phyloP scores from a whole-genome alignment of 1,140 invertebrate genomes.

The Bombus superbus region DNA sequence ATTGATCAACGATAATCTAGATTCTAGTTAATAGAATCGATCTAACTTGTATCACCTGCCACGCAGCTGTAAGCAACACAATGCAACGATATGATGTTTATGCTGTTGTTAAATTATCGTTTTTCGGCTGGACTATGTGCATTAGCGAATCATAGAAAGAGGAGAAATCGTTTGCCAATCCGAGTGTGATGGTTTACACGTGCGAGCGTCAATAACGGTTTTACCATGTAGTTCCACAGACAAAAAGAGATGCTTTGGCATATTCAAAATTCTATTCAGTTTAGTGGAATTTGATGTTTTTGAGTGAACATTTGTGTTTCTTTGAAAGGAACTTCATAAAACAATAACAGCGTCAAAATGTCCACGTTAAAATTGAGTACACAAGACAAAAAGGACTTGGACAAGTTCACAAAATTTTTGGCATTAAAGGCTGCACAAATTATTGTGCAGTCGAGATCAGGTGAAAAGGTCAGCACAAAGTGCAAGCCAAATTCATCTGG shows the following conservation, averaged over 20 bases:
- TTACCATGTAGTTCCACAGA: constrained; percentile 24
- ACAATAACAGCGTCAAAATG: constrained; percentile 61
- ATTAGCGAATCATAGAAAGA: constrained; percentile 17
- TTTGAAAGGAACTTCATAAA: not conserved
- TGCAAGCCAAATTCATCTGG: constrained; percentile 88
- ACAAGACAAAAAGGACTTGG: constrained; percentile 90
- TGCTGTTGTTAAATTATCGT: constrained; percentile 19
- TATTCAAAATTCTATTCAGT: constrained; percentile 30
- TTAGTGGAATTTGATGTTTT: constrained; percentile 22
- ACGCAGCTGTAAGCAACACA: constrained; percentile 10
- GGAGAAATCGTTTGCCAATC: not conserved
- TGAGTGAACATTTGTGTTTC: not conserved
- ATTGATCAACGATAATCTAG: not conserved
- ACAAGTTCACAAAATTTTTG: constrained; percentile 94
- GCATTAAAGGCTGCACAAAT: constrained; percentile 94
- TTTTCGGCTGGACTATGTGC: not conserved
- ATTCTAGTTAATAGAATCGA: not conserved
- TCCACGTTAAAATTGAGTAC: constrained; percentile 84
- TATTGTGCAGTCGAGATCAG: constrained; percentile 93
- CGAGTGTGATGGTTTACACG: constrained; percentile 12
- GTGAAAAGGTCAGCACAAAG: constrained; percentile 91
- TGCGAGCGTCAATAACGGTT: constrained; percentile 1
- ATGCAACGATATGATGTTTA: constrained; percentile 40
- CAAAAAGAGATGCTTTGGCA: not conserved
- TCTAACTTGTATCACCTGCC: not conserved